Evolutionary conservation across 2,888 invertebrate genomes (phyloP).

Genomic region (Agonopterix heracliana): DNA sequence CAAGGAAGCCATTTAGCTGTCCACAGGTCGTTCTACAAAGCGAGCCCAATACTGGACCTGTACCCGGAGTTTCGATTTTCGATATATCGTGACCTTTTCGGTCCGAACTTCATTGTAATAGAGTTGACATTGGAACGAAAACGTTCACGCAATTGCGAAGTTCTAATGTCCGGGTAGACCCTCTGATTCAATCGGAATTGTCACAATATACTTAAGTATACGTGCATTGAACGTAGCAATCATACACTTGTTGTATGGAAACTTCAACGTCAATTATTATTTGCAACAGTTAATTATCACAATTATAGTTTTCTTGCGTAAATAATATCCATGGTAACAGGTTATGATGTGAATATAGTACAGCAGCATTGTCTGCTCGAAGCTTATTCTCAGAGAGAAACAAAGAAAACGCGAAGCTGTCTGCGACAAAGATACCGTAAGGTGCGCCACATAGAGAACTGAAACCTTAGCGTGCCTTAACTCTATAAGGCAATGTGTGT

Average conservation of each 20-base stretch:
- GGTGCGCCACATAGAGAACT: conserved; percentile 8
- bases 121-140: no score
- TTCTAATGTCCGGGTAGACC: no score
- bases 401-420: conserved; percentile 11
- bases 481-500: conserved; percentile 9
- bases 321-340: no score
- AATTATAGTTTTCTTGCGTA: no score
- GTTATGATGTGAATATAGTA: neutral
- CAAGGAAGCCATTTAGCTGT: neutral
- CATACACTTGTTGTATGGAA: no score
- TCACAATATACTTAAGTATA: neutral
- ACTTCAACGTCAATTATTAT: no score
- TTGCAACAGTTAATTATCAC: no score
- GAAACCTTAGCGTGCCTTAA: conserved; percentile 1
- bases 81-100: no score
- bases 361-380: conserved; percentile 6
- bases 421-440: conserved; percentile 10
- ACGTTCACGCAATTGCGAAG: no score
- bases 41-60: neutral
- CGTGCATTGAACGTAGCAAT: no score
- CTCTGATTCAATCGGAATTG: neutral
- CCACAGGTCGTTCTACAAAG: neutral
- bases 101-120: no score
- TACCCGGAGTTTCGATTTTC: no score
- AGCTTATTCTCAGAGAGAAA: conserved; percentile 17